These are phyloP conservation scores for Iguana delicatissima DNA, from an alignment of 2,797 vertebrate genomes.

Conservation along the genomic window DNA sequence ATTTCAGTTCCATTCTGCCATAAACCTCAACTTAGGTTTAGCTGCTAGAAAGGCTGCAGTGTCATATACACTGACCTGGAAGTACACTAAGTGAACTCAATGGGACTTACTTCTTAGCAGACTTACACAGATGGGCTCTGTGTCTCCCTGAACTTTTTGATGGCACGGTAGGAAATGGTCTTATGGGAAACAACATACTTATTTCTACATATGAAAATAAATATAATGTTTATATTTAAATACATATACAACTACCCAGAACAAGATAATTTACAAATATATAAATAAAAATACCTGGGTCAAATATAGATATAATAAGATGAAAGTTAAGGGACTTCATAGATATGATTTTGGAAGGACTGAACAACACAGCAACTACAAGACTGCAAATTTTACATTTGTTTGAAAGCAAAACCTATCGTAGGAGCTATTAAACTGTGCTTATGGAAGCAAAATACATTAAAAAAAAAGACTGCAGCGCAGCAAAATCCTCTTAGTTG, in stretches of 20 bases:
- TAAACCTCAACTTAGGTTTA: background rate
- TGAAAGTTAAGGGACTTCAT: background rate
- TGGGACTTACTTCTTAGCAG: background rate
- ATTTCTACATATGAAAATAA: background rate
- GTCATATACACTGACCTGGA: background rate
- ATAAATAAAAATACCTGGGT: background rate
- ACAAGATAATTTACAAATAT: background rate
- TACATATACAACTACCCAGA: background rate
- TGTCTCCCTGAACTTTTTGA: background rate
- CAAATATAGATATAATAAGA: background rate
- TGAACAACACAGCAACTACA: background rate
- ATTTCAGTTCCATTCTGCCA: background rate
- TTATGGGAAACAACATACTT: background rate
- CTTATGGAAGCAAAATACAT: conserved; percentile 1
- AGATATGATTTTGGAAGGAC: background rate
- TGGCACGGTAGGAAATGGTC: background rate
- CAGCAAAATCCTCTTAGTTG: background rate
- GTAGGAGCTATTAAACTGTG: background rate
- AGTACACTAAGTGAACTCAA: background rate
- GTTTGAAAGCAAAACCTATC: background rate
- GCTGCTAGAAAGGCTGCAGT: background rate
- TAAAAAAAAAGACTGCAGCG: background rate
- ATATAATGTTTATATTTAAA: background rate
- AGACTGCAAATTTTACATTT: background rate
- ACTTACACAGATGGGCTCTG: background rate